Conservation (phyloP, 2,113 vertebrate species). For the Camelus dromedarius region DNA sequence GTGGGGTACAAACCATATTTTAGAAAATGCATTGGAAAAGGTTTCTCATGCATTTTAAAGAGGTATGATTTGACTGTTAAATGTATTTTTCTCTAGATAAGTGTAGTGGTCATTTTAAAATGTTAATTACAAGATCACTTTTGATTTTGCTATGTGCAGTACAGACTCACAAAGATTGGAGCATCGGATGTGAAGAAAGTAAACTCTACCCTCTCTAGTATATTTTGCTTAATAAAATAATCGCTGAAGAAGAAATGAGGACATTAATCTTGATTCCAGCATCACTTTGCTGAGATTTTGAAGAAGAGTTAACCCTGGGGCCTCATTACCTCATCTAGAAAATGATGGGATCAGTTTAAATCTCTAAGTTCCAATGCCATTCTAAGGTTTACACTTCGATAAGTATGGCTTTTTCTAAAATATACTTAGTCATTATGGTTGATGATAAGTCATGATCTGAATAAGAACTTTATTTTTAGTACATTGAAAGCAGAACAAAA, state of each 20-base stretch:
- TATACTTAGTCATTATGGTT: background rate
- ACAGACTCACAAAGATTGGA: background rate
- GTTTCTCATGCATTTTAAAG: slow-evolving; percentile 27
- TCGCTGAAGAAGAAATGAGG: background rate
- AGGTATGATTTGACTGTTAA: slow-evolving; percentile 26
- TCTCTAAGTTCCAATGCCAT: background rate
- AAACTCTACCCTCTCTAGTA: background rate
- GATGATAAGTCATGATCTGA: background rate
- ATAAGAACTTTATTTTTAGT: background rate
- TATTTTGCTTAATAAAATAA: slow-evolving; percentile 17
- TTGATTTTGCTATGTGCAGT: background rate
- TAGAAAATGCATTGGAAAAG: slow-evolving; percentile 6
- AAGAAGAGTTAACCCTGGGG: background rate
- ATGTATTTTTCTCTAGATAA: slow-evolving; percentile 17
- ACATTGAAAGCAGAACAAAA: background rate
- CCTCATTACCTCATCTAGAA: background rate
- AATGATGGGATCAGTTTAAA: background rate
- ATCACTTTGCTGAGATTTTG: background rate
- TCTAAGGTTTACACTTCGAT: slow-evolving; percentile 15
- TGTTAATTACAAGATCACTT: background rate
- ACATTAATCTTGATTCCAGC: background rate
- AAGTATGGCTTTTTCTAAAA: slow-evolving; percentile 37
- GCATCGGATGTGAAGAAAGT: background rate
- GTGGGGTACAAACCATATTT: background rate
- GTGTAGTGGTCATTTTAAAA: background rate